phyloP scores from a whole-genome alignment of 1,140 invertebrate species.

The Drosophila fuyamai region DNA sequence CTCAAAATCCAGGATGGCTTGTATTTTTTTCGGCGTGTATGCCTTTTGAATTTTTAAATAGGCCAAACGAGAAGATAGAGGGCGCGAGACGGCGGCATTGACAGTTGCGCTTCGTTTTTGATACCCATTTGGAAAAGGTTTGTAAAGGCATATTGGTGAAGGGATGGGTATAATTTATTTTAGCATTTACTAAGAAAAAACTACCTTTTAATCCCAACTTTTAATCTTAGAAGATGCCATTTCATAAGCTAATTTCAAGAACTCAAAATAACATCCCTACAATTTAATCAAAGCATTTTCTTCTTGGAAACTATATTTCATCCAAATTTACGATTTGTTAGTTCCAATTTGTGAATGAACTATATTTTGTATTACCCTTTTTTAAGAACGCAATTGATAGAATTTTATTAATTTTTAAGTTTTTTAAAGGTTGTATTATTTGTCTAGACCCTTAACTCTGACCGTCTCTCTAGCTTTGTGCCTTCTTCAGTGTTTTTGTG shows the following conservation, averaged over 20 bases:
- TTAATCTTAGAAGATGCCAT: too few relatives aligned
- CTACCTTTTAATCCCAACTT: too few relatives aligned
- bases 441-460: background rate
- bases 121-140: conserved; percentile 6
- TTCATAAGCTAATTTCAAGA: too few relatives aligned
- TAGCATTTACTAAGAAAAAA: too few relatives aligned
- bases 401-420: background rate
- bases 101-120: conserved; percentile 43
- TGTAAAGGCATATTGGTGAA: background rate
- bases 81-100: conserved; percentile 40
- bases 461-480: background rate
- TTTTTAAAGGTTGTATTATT: background rate
- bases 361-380: too few relatives aligned
- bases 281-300: too few relatives aligned
- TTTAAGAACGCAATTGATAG: too few relatives aligned
- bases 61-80: conserved; percentile 36
- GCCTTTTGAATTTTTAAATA: conserved; percentile 79
- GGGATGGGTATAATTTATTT: too few relatives aligned
- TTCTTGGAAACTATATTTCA: too few relatives aligned
- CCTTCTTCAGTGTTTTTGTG: conserved; percentile 27
- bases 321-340: too few relatives aligned
- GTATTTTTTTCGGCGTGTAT: conserved; percentile 52
- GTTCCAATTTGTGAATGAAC: too few relatives aligned
- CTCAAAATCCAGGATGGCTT: conserved; percentile 4
- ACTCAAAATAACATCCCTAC: too few relatives aligned